Percentiles rank a stretch among this genome's conserved stretches.
phyloP scores from a whole-genome alignment of 2,797 vertebrate species.

The Schizopygopsis pylzovi region DNA sequence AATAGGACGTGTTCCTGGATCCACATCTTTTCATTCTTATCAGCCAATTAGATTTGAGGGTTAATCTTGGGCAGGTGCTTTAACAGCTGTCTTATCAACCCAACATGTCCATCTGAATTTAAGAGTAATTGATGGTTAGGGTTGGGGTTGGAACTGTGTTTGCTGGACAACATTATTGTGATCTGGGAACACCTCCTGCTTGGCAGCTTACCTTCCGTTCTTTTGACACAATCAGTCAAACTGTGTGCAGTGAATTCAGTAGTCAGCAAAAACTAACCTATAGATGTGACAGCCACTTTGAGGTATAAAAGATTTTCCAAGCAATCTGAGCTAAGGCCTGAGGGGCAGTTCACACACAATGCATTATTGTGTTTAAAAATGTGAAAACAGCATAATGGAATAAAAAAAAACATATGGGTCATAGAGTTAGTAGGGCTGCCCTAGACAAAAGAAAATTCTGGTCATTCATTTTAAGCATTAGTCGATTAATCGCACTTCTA shows the following conservation, averaged over 20 bases:
- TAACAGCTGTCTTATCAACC: neutral
- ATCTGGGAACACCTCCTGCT: neutral
- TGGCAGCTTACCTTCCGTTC: neutral
- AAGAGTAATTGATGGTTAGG: neutral
- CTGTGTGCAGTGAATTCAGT: neutral
- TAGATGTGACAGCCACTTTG: constrained; percentile 2
- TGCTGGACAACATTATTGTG: neutral
- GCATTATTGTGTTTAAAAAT: neutral
- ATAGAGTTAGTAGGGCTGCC: neutral
- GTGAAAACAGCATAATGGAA: neutral
- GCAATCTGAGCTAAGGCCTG: neutral
- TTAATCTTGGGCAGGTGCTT: neutral
- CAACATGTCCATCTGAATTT: neutral
- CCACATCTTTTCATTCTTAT: neutral
- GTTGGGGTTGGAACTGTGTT: neutral
- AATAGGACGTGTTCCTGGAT: neutral
- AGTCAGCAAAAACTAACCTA: constrained; percentile 1
- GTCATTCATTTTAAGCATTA: no score
- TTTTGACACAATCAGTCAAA: constrained; percentile 3
- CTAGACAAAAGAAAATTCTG: no score
- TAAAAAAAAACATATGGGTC: neutral
- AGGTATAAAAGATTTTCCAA: neutral
- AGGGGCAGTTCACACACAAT: neutral
- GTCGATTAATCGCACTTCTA: neutral
- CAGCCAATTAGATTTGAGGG: constrained; percentile 20